phyloP scores from a whole-genome alignment of 2,113 vertebrate genomes.

The Chrysochloris asiatica region DNA sequence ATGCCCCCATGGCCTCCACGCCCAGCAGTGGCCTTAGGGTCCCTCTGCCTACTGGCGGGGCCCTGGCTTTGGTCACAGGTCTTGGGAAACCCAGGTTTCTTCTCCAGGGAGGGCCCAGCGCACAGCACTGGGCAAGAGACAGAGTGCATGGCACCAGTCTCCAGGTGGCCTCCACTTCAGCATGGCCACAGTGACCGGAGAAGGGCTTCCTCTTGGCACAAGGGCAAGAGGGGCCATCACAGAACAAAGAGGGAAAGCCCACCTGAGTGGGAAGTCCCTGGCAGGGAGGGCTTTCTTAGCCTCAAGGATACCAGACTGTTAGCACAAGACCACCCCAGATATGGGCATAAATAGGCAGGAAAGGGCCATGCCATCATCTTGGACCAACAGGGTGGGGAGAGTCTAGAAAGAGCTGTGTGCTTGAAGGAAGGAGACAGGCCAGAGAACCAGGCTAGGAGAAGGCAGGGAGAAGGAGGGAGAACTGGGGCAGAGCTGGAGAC shows the following conservation, averaged over 20 bases:
- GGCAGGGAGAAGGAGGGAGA: background rate
- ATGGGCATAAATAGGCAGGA: background rate
- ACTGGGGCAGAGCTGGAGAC: slow-evolving; percentile 5
- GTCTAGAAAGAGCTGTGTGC: slow-evolving; percentile 68
- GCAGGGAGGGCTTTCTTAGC: slow-evolving; percentile 23
- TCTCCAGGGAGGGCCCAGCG: slow-evolving; percentile 67
- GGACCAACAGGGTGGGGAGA: slow-evolving; percentile 55
- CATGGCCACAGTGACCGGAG: background rate
- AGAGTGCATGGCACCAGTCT: slow-evolving; percentile 36
- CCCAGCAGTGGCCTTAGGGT: slow-evolving; percentile 69
- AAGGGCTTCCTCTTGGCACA: slow-evolving; percentile 32
- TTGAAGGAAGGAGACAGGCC: slow-evolving; percentile 42
- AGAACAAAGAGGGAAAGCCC: background rate
- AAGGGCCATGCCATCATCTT: slow-evolving; percentile 49
- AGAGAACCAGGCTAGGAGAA: background rate
- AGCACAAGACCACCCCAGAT: background rate
- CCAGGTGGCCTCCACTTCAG: background rate
- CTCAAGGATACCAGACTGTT: background rate
- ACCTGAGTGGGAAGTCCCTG: background rate
- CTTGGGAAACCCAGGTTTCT: slow-evolving; percentile 75
- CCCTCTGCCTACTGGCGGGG: slow-evolving; percentile 58
- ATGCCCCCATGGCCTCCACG: slow-evolving; percentile 75
- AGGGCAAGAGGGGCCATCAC: slow-evolving; percentile 23
- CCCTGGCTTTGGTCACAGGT: slow-evolving; percentile 58
- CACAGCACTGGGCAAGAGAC: slow-evolving; percentile 48